Evolutionary conservation across 2,797 vertebrate genomes (phyloP).

Genomic region (Cuniculus paca): DNA sequence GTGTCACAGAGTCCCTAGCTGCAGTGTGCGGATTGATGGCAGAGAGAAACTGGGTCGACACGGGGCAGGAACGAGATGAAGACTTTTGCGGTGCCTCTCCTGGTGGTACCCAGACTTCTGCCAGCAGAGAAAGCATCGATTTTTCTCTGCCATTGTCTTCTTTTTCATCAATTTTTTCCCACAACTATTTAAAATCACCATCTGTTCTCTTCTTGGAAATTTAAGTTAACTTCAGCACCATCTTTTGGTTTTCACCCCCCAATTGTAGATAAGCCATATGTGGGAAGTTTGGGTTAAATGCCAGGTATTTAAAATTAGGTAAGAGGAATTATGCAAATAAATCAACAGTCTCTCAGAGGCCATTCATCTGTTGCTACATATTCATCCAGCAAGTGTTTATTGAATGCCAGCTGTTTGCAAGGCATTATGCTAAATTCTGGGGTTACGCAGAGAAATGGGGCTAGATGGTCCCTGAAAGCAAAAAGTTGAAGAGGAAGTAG

Average conservation of each 20-base stretch:
- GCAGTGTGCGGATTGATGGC: background rate
- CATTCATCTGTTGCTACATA: background rate
- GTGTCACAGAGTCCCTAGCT: conserved; percentile 51
- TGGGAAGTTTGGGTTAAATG: conserved; percentile 61
- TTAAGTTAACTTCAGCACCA: conserved; percentile 51
- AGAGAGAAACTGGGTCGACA: conserved; percentile 29
- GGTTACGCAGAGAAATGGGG: background rate
- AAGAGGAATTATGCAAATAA: conserved; percentile 42
- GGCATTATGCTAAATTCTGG: background rate
- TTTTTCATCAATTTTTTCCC: conserved; percentile 45
- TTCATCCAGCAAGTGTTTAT: background rate
- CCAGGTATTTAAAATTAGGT: conserved; percentile 66
- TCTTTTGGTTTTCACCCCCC: conserved; percentile 46
- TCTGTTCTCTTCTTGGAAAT: conserved; percentile 69
- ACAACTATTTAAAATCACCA: conserved; percentile 67
- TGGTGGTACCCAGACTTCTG: background rate
- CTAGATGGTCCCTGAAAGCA: background rate
- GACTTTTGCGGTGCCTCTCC: background rate
- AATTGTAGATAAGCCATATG: conserved; percentile 45
- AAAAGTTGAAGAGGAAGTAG: background rate
- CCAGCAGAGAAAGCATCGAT: background rate
- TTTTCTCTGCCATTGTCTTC: conserved; percentile 58
- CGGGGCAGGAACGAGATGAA: background rate
- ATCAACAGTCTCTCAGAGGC: background rate
- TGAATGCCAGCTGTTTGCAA: background rate